Conservation (phyloP, 2,113 vertebrate genomes). For the Enhydra lutris region DNA sequence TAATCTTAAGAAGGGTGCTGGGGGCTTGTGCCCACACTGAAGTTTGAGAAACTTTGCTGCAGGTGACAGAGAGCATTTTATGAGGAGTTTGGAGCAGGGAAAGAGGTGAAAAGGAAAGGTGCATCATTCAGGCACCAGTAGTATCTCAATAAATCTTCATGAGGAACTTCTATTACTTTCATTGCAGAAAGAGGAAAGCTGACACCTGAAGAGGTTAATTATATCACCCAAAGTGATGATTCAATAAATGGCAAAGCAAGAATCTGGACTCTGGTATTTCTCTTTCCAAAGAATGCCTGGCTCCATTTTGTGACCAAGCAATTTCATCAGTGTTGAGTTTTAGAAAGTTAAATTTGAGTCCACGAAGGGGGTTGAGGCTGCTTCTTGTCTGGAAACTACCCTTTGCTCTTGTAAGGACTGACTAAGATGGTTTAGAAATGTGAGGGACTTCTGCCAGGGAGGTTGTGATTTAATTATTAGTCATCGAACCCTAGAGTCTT, state of each 20-base stretch:
- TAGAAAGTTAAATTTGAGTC: background rate
- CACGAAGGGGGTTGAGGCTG: background rate
- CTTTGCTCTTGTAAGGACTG: background rate
- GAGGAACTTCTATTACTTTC: background rate
- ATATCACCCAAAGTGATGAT: background rate
- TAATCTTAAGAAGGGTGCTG: background rate
- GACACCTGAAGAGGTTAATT: background rate
- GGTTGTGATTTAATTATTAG: background rate
- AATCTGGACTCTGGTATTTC: background rate
- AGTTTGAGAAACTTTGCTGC: background rate
- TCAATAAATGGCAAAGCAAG: background rate
- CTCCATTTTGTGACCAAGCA: background rate
- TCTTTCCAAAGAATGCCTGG: background rate
- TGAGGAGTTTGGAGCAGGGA: background rate
- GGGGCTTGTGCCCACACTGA: background rate
- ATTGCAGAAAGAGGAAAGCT: background rate
- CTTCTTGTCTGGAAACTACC: background rate
- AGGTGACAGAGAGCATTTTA: background rate
- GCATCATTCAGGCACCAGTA: background rate
- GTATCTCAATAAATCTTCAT: background rate
- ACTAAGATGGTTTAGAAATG: background rate
- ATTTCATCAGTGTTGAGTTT: background rate
- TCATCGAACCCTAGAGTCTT: background rate
- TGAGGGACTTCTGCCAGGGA: background rate
- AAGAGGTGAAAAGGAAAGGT: background rate